phyloP scores from a whole-genome alignment of 2,888 invertebrate species.

The Tanypteryx hageni region DNA sequence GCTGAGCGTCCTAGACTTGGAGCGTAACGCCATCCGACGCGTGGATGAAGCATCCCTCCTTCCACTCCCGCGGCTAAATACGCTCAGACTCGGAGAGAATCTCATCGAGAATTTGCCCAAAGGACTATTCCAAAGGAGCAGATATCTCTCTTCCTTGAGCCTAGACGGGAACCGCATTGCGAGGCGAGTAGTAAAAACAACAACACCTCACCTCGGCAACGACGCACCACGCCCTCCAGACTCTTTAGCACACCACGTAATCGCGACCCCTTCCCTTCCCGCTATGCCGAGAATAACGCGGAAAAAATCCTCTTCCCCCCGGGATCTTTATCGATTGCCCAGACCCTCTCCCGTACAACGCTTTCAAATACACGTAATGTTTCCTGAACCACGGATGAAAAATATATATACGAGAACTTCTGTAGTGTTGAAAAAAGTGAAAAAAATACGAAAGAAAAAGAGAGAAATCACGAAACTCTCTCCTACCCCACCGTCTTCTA shows the following conservation, averaged over 20 bases:
- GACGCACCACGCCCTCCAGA: not conserved
- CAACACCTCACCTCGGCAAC: not conserved
- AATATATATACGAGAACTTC: slow-evolving; percentile 28
- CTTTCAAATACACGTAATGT: slow-evolving; percentile 46
- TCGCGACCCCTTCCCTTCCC: not conserved
- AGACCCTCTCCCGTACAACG: not conserved
- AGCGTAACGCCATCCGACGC: slow-evolving; percentile 89
- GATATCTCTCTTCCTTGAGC: slow-evolving; percentile 87
- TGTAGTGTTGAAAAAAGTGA: slow-evolving; percentile 45
- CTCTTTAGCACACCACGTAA: not conserved
- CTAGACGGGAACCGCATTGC: slow-evolving; percentile 91
- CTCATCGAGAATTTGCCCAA: slow-evolving; percentile 88
- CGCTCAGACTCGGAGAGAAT: slow-evolving; percentile 91
- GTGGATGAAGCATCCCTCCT: slow-evolving; percentile 87
- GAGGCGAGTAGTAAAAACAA: slow-evolving; percentile 73
- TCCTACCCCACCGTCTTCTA: not conserved
- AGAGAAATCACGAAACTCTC: slow-evolving; percentile 27
- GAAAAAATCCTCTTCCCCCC: slow-evolving; percentile 34
- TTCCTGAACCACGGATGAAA: slow-evolving; percentile 50
- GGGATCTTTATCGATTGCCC: slow-evolving; percentile 50
- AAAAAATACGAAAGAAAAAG: slow-evolving; percentile 1
- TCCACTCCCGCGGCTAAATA: slow-evolving; percentile 86
- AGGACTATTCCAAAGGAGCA: slow-evolving; percentile 85
- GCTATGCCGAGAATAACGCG: not conserved
- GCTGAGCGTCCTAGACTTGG: slow-evolving; percentile 88